A percentile compares a stretch with the other conserved stretches of the same genome.
Evolutionary conservation across 2,113 vertebrate genomes (phyloP).

Genomic region (Ceratotherium simum): DNA sequence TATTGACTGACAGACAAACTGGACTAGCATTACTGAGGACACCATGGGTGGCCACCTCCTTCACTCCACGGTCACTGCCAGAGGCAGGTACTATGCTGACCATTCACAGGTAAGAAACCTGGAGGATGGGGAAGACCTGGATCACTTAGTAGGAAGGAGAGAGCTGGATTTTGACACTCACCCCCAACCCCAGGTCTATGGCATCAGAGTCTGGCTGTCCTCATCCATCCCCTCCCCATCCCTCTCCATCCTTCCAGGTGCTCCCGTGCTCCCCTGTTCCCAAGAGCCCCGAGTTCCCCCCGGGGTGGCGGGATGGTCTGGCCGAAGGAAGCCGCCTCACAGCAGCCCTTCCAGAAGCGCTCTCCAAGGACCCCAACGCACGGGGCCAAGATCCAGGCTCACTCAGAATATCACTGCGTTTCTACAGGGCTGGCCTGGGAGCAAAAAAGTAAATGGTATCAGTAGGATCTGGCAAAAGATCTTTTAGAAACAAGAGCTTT

Average conservation of each 20-base stretch:
- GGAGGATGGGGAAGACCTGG: accelerated
- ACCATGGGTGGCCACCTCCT: accelerated
- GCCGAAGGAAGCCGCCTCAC: not conserved
- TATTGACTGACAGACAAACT: not conserved
- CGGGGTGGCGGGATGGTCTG: not conserved
- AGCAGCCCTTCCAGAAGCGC: not conserved
- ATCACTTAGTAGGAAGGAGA: not conserved
- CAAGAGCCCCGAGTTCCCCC: not conserved
- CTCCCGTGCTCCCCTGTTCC: no score
- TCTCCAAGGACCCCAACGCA: not conserved
- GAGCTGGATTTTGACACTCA: accelerated
- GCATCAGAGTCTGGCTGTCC: accelerated
- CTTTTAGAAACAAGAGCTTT: not conserved
- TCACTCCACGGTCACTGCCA: no score
- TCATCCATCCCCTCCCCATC: no score
- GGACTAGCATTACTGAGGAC: accelerated
- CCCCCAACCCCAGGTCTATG: accelerated
- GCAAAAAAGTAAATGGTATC: not conserved
- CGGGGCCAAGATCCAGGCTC: not conserved
- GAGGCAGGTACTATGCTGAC: not conserved
- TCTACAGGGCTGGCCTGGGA: not conserved
- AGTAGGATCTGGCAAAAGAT: conserved; percentile 7
- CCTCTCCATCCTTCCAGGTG: not conserved
- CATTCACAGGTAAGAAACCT: not conserved
- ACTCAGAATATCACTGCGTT: not conserved